Percentiles rank a stretch among this genome's conserved stretches.
phyloP scores from a whole-genome alignment of 2,797 vertebrate genomes.

The Cuniculus paca region DNA sequence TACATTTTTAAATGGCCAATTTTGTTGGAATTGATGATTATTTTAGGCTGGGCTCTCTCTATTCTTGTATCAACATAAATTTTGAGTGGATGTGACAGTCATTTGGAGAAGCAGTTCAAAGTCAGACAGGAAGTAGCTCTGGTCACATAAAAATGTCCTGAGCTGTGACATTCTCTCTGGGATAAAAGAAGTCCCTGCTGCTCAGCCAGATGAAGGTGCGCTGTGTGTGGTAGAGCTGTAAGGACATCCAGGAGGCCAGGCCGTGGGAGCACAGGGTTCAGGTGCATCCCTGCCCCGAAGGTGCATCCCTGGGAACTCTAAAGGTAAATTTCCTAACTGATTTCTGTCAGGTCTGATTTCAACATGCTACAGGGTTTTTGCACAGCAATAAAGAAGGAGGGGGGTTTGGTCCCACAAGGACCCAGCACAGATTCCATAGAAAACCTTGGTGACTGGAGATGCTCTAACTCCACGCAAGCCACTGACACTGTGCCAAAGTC shows the following conservation, averaged over 20 bases:
- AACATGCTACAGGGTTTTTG: not conserved
- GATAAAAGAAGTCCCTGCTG: too few species aligned
- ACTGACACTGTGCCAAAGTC: not conserved
- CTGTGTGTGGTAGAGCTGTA: not conserved
- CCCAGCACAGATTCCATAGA: not conserved
- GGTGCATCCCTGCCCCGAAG: not conserved
- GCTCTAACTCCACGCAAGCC: not conserved
- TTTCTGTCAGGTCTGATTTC: not conserved
- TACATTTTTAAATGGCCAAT: conserved; percentile 24
- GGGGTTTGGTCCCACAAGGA: not conserved
- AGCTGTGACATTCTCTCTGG: not conserved
- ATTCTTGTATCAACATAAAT: conserved; percentile 18
- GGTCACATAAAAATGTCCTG: not conserved
- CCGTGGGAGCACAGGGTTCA: not conserved
- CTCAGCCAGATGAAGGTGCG: not conserved
- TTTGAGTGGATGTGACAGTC: conserved; percentile 39
- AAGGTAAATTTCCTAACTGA: not conserved
- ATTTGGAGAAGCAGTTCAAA: conserved; percentile 41
- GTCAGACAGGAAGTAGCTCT: not conserved
- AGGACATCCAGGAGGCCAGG: not conserved
- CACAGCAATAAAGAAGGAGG: not conserved
- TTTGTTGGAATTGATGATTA: conserved; percentile 34
- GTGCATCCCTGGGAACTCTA: not conserved
- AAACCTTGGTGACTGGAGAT: not conserved
- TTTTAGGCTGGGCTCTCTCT: conserved; percentile 10